Evolutionary conservation across 2,888 invertebrate genomes (phyloP).

Genomic region (Cephus rjabovi): DNA sequence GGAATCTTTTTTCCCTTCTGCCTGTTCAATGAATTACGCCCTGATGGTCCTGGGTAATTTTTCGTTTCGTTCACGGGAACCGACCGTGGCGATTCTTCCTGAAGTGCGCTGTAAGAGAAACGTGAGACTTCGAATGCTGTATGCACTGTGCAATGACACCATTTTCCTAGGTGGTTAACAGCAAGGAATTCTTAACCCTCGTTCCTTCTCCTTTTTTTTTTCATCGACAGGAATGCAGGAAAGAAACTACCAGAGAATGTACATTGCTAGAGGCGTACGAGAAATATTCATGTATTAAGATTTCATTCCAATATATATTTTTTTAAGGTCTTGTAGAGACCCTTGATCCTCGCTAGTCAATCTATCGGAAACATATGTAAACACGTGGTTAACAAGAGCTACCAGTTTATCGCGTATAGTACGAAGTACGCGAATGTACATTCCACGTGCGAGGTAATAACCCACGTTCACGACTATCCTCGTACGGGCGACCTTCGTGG

Average conservation of each 20-base stretch:
- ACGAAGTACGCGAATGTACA: neutral
- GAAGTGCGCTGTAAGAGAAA: constrained; percentile 13
- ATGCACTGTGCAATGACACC: constrained; percentile 31
- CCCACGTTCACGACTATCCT: neutral
- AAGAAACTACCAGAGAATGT: constrained; percentile 1
- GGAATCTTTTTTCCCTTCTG: neutral
- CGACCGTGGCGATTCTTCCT: neutral
- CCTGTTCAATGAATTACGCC: neutral
- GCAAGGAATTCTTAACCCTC: constrained; percentile 28
- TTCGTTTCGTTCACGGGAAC: neutral
- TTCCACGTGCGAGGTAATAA: neutral
- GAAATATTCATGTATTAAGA: neutral
- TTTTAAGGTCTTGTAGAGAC: neutral
- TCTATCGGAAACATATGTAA: neutral
- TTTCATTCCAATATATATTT: neutral
- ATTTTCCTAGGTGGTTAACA: constrained; percentile 34
- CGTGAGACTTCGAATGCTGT: constrained; percentile 5
- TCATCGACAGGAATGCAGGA: neutral
- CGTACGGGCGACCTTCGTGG: neutral
- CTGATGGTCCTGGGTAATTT: neutral
- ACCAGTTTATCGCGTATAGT: neutral
- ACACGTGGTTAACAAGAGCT: neutral
- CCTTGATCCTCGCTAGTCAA: neutral
- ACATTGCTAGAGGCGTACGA: neutral
- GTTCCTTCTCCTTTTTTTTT: neutral